Conservation (phyloP, 2,113 vertebrate species). For the Misgurnus anguillicaudatus region DNA sequence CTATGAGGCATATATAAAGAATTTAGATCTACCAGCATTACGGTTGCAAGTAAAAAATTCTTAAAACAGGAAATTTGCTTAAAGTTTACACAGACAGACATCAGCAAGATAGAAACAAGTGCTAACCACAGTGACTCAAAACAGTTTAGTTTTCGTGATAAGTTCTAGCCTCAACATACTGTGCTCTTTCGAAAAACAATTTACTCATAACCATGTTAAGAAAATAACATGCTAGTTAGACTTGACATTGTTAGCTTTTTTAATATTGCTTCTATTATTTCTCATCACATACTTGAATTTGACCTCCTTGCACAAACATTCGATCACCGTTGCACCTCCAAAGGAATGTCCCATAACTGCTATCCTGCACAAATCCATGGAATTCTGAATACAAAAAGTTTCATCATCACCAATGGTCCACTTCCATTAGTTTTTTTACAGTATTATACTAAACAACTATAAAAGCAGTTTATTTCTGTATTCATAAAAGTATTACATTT, state of each 20-base stretch:
- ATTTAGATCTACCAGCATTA: not conserved
- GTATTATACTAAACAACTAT: not conserved
- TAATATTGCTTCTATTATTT: not conserved
- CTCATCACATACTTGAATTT: conserved; percentile 85
- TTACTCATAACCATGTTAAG: not conserved
- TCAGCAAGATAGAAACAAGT: not conserved
- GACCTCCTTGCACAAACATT: conserved; percentile 85
- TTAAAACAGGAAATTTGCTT: not conserved
- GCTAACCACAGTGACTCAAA: not conserved
- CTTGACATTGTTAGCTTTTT: no score
- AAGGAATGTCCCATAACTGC: conserved; percentile 93
- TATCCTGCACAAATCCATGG: conserved; percentile 83
- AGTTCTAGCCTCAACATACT: not conserved
- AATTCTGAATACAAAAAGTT: conserved; percentile 71
- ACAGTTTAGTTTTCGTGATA: no score
- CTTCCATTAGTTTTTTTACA: not conserved
- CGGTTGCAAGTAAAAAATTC: not conserved
- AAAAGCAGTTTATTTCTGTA: not conserved
- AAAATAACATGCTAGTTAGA: not conserved
- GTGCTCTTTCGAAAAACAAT: not conserved
- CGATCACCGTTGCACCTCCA: conserved; percentile 88
- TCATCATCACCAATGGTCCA: not conserved
- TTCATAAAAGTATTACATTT: no score
- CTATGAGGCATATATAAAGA: not conserved
- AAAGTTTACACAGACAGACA: not conserved